Base-by-base conservation (phyloP, 2,113 vertebrate species). In the Uria aalge region DNA sequence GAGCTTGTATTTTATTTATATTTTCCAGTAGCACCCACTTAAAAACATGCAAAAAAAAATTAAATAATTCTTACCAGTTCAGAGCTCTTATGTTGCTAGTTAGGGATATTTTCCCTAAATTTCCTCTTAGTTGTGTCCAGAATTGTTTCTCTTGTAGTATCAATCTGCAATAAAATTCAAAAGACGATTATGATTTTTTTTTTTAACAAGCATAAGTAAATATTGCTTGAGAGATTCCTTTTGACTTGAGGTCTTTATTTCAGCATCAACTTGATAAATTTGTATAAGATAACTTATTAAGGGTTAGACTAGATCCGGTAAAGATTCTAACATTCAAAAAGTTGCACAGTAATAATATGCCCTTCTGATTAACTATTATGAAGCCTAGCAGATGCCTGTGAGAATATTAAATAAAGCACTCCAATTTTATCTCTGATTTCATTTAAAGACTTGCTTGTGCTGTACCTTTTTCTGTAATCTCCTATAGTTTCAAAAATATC, bases 1-100 rank as follows among this genome's bases (percentile, higher is more conserved):
- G 3, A 71, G 2, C 13, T 86, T 68, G 8, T 18, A 12, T 63
- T 55, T 73, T 38, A n/a, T 40, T 73, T 71, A 1, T 67, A 9
- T 55, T 76, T 93, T 62, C 72, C 26, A 71, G 47, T 56, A 71
- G 6, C 22, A 74, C 3, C 11, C 21, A 82, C 2, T 3, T 87
- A 53, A 91, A 91, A 91, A 10, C 38, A 59, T 57, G 45, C 29
- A 85, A 75, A 75, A 56, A 86, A n/a, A 21, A 8, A 8, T 45
- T n/a, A 59, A 84, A 48, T 12, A 56, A 72, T 67, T 87, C 95
- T 47, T 97, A 97, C 95, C 95, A 34, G 94, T 76, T 94, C 84
- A 88, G 84, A 88, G 62, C 30, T 92, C 24, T 82, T 94, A 50
- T 0, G 0, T 21, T 88, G 67, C 47, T 52, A 77, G 17, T 68